A percentile compares a stretch with the other conserved stretches of the same genome.
These are phyloP conservation scores for Smutsia gigantea DNA, from an alignment of 2,797 vertebrate species.

Conservation along the genomic window DNA sequence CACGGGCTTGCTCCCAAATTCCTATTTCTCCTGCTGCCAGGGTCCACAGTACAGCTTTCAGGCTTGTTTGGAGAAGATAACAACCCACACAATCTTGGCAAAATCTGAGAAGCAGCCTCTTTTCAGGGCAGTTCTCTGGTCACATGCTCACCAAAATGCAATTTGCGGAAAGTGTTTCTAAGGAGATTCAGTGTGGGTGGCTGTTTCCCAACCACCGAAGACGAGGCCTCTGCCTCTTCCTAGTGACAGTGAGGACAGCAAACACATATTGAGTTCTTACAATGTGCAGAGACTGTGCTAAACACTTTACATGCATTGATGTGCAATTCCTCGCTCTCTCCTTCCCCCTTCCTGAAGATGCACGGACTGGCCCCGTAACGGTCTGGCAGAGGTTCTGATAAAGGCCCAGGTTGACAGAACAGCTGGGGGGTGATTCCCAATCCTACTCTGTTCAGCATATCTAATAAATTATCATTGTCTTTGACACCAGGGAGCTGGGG, in stretches of 20 bases:
- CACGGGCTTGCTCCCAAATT: accelerated
- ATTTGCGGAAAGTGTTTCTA: background rate
- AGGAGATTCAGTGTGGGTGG: accelerated
- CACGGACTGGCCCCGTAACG: accelerated
- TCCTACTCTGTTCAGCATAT: accelerated
- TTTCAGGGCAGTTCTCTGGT: accelerated
- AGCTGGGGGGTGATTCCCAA: accelerated
- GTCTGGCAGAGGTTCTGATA: no score
- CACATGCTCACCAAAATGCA: accelerated
- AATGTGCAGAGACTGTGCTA: accelerated
- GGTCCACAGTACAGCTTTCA: background rate
- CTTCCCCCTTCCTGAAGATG: background rate
- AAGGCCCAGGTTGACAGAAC: accelerated
- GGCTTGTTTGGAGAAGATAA: accelerated
- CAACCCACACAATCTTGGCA: accelerated
- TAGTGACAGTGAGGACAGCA: accelerated
- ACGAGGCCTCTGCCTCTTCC: background rate
- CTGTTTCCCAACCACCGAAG: accelerated
- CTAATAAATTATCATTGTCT: accelerated
- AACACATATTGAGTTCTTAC: background rate
- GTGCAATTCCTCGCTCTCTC: background rate
- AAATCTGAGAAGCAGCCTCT: accelerated
- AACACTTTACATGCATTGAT: background rate
- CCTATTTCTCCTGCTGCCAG: no score
- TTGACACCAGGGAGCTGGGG: background rate